Evolutionary conservation across 1,140 invertebrate species (phyloP), one percentile per base, ranked within the genome.

Genomic region (Drosophila novamexicana): DNA sequence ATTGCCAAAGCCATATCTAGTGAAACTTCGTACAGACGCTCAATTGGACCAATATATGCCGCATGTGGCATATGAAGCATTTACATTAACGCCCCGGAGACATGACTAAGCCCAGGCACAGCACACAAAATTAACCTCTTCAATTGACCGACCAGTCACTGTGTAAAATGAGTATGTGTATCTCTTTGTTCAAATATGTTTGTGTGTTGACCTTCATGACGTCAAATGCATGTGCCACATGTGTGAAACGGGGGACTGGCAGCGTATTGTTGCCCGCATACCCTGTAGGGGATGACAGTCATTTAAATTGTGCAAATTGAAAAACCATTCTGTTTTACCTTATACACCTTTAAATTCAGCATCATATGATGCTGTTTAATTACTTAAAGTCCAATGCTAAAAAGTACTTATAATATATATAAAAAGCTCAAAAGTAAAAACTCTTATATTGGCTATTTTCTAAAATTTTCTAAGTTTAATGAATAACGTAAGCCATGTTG

Each of bases 91-190:
- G 79, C 82, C 82, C 82, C 49, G 50, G 70, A 80, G 75, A 75
- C 79, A 82, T 79, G 75, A 85, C 79, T 82, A 79, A 79, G 79
- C 68, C 42, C 83, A 42, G 50, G 52, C 44, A 52, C 40, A 53
- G 36, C 75, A 79, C 69, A 77, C 76, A 79, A 83, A 77, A 83
- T 88, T 88, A 76, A 88, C 83, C 83, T 77, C 80, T 77, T 88
- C 77, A 88, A 88, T 88, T 88, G 77, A 88, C 83, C 83, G 77
- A 88, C 83, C 83, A 59, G 47, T 34, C 42, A 36, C 37, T 69
- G 50, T 62, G 16, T 42, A 37, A 39, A 50, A 32, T 32, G 6
- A 34, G 39, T 54, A 22, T 29, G 59, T 62, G 54, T 36, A 14
- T 45, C 4, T 37, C n/a, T 66, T 9, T 54, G 9, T 42, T n/a